Percentiles rank a stretch among this genome's conserved stretches.
Evolutionary conservation across 2,113 vertebrate genomes (phyloP).

Genomic region (human (Homo sapiens)): DNA sequence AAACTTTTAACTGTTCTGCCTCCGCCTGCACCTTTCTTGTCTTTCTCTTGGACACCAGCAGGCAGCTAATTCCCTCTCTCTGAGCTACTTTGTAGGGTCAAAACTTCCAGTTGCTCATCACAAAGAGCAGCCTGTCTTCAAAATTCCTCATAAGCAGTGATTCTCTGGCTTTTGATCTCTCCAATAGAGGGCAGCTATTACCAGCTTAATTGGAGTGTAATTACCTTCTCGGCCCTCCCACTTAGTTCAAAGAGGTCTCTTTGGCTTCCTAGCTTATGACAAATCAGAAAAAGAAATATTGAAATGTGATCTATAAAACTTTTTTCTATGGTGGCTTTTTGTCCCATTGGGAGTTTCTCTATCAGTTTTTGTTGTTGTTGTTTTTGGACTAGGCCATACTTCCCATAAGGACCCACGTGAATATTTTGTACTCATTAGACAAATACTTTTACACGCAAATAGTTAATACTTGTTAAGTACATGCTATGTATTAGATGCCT

Average conservation of each 20-base stretch:
- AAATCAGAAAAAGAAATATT: constrained; percentile 51
- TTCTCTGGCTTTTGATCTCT: constrained; percentile 56
- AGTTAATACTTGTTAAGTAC: background rate
- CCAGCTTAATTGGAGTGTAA: constrained; percentile 65
- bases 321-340: background rate
- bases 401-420: background rate
- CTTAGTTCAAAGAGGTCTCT: constrained; percentile 57
- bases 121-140: background rate
- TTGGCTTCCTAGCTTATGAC: constrained; percentile 11
- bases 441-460: constrained; percentile 17
- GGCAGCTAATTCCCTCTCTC: background rate
- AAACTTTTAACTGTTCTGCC: background rate
- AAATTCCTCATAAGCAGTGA: background rate
- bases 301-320: constrained; percentile 1
- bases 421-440: constrained; percentile 25
- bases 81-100: background rate
- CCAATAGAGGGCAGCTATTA: constrained; percentile 55
- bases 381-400: background rate
- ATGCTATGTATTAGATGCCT: background rate
- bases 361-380: background rate
- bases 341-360: background rate
- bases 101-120: constrained; percentile 2
- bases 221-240: constrained; percentile 47
- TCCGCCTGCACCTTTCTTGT: background rate
- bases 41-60: background rate